Base-by-base conservation (phyloP, 1,140 invertebrate species). In the Polyergus mexicanus region DNA sequence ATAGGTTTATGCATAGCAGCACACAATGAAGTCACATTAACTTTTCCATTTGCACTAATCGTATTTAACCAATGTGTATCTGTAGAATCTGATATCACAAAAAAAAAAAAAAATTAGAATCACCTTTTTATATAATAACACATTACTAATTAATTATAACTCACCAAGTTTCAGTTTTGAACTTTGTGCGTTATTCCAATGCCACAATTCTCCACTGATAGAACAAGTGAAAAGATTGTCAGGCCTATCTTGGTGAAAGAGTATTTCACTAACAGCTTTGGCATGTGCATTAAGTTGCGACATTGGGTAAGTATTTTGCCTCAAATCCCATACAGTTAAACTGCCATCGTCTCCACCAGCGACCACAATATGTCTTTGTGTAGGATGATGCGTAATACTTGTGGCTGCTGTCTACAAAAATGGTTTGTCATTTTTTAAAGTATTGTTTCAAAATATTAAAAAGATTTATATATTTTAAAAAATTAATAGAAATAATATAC, bases 281-380 rank as follows among this genome's bases (percentile, higher is more conserved):
- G 96, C 95, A 92, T 98, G 98, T 16, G 97, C 98, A 88, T 97
- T 97, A 1, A 98, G 94, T 83, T 98, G 95, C 1, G 97, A 98
- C 58, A 98, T 97, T 3, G 98, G 98, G 91, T 97, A 98, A 4
- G 96, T 96, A 44, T 98, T 97, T 86, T 98, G 96, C 41, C 98
- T 95, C 81, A 98, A 94, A 95, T 99, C 98, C 98, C 98, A 99
- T 2, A 98, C 96, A n/a, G 97, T 98, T 28, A 98, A 94, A 32
- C 97, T 96, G 80, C 96, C 96, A 91, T 98, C 97, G 89, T 98
- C 98, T 91, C 97, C 97, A 60, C 98, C 98, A 35, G 97, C 97
- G 1, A 98, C 96, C 0, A 98, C 96, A 41, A 98, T 96, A 91
- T 98, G 98, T 10, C 97, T 96, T 92, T 98, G 98, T 63, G 97